Percentiles rank a stretch among this genome's conserved stretches.
Conservation (phyloP, 2,797 vertebrate species). For the Schizopygopsis malacanthus region DNA sequence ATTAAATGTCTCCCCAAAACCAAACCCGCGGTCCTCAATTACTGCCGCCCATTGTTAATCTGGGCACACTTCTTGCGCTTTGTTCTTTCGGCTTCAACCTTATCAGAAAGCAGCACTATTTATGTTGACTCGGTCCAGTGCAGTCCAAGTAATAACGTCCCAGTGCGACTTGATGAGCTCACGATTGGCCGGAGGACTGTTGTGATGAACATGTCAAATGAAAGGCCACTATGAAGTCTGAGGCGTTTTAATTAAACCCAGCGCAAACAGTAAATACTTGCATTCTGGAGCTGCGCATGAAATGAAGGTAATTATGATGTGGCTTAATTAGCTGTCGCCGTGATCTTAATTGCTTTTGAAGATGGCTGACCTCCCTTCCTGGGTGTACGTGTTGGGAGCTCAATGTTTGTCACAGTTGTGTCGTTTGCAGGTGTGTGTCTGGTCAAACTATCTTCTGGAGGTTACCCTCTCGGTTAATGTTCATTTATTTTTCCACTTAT, state of each 20-base stretch:
- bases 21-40: constrained; percentile 13
- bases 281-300: constrained; percentile 44
- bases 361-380: constrained; percentile 69
- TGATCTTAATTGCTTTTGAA: constrained; percentile 79
- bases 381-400: constrained; percentile 48
- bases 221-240: constrained; percentile 65
- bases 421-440: constrained; percentile 17
- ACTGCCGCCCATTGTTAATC: constrained; percentile 16
- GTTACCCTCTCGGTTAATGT: constrained; percentile 6
- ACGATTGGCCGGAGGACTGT: constrained; percentile 51
- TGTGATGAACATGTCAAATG: constrained; percentile 57
- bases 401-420: constrained; percentile 19
- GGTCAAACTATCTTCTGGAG: constrained; percentile 33
- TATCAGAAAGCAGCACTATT: constrained; percentile 32
- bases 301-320: constrained; percentile 78
- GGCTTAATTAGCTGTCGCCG: constrained; percentile 81
- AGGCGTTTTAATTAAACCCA: constrained; percentile 79
- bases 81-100: constrained; percentile 31
- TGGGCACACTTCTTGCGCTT: neutral
- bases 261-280: constrained; percentile 78
- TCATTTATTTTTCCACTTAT: neutral
- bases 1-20: constrained; percentile 44
- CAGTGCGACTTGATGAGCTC: constrained; percentile 34
- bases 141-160: constrained; percentile 34
- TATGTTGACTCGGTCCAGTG: constrained; percentile 36